A percentile compares a stretch with the other conserved stretches of the same genome.
Evolutionary conservation across 2,113 vertebrate species (phyloP).

Genomic region (Zapornia atra): DNA sequence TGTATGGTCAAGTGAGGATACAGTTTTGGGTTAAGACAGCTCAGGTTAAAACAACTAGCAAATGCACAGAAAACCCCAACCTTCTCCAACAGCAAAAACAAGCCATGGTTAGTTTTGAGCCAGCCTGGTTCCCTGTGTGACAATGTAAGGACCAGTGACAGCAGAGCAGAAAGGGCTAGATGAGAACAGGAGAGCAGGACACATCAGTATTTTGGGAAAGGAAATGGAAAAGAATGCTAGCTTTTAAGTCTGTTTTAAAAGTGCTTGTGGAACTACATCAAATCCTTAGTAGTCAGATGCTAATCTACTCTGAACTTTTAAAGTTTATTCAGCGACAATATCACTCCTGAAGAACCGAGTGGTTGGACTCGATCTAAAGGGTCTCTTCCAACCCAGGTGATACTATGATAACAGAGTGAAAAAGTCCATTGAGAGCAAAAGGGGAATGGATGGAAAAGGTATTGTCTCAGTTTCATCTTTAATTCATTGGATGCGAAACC

Average conservation of each 20-base stretch:
- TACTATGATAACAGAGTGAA: not conserved
- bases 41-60: not conserved
- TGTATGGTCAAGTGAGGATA: not conserved
- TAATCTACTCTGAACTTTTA: not conserved
- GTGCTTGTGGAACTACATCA: not conserved
- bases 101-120: not conserved
- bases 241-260: not conserved
- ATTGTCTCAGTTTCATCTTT: not conserved
- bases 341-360: not conserved
- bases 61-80: not conserved
- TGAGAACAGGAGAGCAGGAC: not conserved
- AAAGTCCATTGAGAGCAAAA: not conserved
- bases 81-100: rapidly evolving
- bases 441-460: not conserved
- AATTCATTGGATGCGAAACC: not conserved
- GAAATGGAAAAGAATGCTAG: not conserved
- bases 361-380: too few species aligned
- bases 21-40: not conserved
- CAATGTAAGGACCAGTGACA: not conserved
- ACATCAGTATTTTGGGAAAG: not conserved
- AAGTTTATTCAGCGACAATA: too few species aligned
- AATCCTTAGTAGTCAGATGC: too few species aligned
- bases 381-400: too few species aligned
- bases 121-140: not conserved
- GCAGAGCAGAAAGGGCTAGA: not conserved